Evolutionary conservation across 2,113 vertebrate species (phyloP), one percentile per base, ranked within the genome.

Genomic region (Pitta sordida): DNA sequence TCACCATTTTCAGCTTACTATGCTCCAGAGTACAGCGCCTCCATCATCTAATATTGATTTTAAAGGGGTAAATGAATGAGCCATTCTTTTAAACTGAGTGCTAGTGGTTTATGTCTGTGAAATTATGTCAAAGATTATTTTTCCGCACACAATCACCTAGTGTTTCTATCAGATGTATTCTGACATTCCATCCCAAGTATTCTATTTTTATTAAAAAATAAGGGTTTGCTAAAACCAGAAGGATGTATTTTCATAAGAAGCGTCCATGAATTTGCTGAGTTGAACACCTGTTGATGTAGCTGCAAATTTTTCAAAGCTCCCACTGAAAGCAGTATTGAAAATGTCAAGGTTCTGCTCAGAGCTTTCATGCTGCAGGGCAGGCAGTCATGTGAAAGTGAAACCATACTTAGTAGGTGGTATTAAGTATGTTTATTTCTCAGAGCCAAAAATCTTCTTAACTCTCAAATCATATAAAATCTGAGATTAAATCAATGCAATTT

Each of bases 401-500:
- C 80, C 1, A 1, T 74, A 11, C 39, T 84, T 48, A 73, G 52
- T 75, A 88, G 87, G 76, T 93, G 87, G 86, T 43, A 88, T 79
- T 89, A 88, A 75, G 8, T 70, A 51, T 88, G 87, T 89, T 94
- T 85, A 55, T 68, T 91, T 94, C 70, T 77, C 17, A 69, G 74
- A 94, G 53, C 59, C 59, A 92, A 86, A 63, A 37, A 79, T 83
- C 65, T 78, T 74, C 67, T 90, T 86, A 96, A 84, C 58, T n/a
- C 41, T 68, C 44, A 83, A 94, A 86, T 63, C 22, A 16, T 85
- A 88, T 64, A 3, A 94, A 88, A 90, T 87, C 65, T 77, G 82
- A 93, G 80, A 89, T 95, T 90, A 94, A 88, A 91, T 90, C 60
- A 29, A 9, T 77, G 64, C 56, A 75, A 62, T 80, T 56, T 90